A percentile compares a stretch with the other conserved stretches of the same genome.
Conservation (phyloP, 2,797 vertebrate species). For the Danio tinwini region DNA sequence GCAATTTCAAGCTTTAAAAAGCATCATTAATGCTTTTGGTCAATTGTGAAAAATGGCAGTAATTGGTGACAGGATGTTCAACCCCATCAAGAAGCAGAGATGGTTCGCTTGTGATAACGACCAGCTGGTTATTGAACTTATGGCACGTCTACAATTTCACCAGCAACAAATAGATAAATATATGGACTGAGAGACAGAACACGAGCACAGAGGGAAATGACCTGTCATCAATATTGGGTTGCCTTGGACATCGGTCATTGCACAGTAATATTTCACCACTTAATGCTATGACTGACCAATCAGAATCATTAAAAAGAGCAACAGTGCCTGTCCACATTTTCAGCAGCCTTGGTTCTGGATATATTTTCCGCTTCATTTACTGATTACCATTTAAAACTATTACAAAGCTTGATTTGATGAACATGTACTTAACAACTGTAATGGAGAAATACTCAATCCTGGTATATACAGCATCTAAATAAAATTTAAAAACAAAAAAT, state of each 20-base stretch:
- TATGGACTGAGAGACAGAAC: not conserved
- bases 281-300: not conserved
- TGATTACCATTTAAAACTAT: too few species aligned
- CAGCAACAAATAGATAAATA: not conserved
- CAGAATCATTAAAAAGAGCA: not conserved
- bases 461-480: too few species aligned
- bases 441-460: too few species aligned
- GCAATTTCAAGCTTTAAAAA: conserved; percentile 22
- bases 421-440: too few species aligned
- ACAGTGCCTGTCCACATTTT: not conserved
- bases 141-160: not conserved
- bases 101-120: not conserved
- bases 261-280: not conserved
- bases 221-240: not conserved
- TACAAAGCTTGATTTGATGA: too few species aligned
- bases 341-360: not conserved
- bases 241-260: not conserved
- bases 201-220: not conserved
- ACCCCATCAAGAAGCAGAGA: not conserved
- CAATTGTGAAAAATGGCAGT: too few species aligned
- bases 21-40: not conserved
- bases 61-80: not conserved
- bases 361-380: not conserved
- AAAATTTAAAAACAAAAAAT: too few species aligned
- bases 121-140: not conserved